Evolutionary conservation across 64 coral and sea anemone genomes (phyloP), one percentile per base, ranked within the genome.

Genomic region (Montipora efflorescens): DNA sequence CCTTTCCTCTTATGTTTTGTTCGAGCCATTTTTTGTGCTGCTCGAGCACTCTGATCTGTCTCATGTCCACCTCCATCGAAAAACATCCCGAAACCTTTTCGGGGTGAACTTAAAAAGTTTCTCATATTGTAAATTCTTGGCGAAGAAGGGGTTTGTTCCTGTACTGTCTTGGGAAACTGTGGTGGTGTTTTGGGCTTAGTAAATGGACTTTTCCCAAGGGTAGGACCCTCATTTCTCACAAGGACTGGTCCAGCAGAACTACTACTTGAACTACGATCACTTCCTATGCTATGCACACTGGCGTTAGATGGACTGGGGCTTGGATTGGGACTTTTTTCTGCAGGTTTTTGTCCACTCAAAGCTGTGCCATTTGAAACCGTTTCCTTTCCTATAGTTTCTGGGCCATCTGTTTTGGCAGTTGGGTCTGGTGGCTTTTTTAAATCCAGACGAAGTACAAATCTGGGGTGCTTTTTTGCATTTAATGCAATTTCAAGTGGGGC

Each of bases 401-500:
- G 62, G 49, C 70, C 69, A 22, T 83, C 58, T 47, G 70, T 21
- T 51, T 46, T 20, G 4, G 61, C 36, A 66, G 79, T 5, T 44
- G 57, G 66, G 4, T 71, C 5, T 0, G 55, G 89, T 22, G 92
- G 72, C 43, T 57, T 90, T 61, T 89, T 89, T 5, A 84, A 66
- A 70, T 94, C 95, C 28, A 97, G 76, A 28, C 96, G 90, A 14
- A 97, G 75, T 20, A 97, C 96, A 78, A 95, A 97, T 71, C 96
- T 78, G 61, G 89, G 89, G 16, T 28, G 77, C 73, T 91, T 93
- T 67, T 93, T 97, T 75, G 96, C 98, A 87, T 96, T 99, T 7
- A 99, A 77, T 14, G 98, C 98, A 78, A 99, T 94, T 55, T 96
- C 98, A 67, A 99, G 90, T 48, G 98, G 98, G 49, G 88, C 90